Base-by-base conservation (phyloP, 1,140 invertebrate genomes). In the Pogonomyrmex californicus region DNA sequence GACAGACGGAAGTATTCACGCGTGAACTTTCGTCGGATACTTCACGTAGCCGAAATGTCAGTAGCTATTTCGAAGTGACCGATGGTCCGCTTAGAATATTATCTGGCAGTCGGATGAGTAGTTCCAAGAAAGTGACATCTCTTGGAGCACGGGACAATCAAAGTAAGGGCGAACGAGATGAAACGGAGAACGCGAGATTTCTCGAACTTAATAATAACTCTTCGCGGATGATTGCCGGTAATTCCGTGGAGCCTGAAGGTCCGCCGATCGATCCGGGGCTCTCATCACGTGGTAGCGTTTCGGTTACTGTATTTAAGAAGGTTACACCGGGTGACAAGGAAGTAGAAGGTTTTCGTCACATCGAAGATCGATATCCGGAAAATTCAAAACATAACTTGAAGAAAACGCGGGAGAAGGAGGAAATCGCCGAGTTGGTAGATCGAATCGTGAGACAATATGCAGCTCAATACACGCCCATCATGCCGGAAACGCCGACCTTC, bases 41-140 rank as follows among this genome's bases (percentile, higher is more conserved):
- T 5, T 51, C 86, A 9, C 58, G 47, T 14, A 54, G 70, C 3
- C 2, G 65, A 23, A 76, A 88, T 23, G 82, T 86, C 0, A 33
- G 51, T 4, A 75, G 73, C 4, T 47, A 73, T 14, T 88, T 88
- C 58, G 56, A 85, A 14, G 7, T 88, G 4, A 44, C n/a, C 1
- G 36, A 41, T 6, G 49, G 4, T 30, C 12, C 63, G 0, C 38
- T 60, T 33, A 1, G 41, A 33, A 47, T 14, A 33, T 47, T 44
- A 47, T 36, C 75, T 7, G 33, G 41, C 56, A n/a, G 30, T 54
- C 62, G 38, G 58, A 17, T 30, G 14, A 62, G 41, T 44, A 44
- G 41, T 77, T 63, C 23, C 41, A 77, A 47, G 75, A 4, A 77
- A 62, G 30, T 41, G 56, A 47, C 41, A 3, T 41, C n/a, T 75